Percentiles rank a stretch among this genome's conserved stretches.
Conservation (phyloP, 2,888 invertebrate species). For the Lycocerus yunnanus region DNA sequence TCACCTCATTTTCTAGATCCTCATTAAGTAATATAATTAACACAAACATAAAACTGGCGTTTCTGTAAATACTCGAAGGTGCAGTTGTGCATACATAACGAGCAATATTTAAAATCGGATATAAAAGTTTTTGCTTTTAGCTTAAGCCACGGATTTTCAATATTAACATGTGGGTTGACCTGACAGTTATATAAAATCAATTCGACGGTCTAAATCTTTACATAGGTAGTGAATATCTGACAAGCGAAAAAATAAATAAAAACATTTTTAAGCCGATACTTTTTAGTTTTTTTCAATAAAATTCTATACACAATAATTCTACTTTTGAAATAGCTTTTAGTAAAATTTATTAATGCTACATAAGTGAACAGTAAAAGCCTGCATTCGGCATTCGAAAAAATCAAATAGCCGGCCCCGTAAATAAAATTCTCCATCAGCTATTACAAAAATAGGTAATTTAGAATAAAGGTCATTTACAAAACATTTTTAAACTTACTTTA, state of each 20-base stretch:
- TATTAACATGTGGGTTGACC: conserved; percentile 20
- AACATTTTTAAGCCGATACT: not conserved
- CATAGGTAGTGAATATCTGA: not conserved
- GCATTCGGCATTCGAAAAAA: not conserved
- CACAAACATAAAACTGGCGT: not conserved
- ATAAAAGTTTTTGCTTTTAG: conserved; percentile 17
- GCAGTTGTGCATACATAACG: conserved; percentile 19
- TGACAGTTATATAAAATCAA: conserved; percentile 18
- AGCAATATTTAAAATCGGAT: conserved; percentile 17
- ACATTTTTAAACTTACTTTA: not conserved
- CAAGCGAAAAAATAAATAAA: not conserved
- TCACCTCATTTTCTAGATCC: not conserved
- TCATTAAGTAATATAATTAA: not conserved
- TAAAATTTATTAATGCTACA: not conserved
- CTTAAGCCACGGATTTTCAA: conserved; percentile 13
- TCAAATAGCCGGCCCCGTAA: not conserved
- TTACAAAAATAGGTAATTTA: not conserved
- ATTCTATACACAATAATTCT: not conserved
- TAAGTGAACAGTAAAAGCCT: not conserved
- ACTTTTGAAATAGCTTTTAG: not conserved
- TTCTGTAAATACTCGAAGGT: conserved; percentile 9
- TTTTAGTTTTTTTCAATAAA: not conserved
- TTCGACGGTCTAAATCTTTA: conserved; percentile 10
- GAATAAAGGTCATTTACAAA: not conserved
- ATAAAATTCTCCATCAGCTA: not conserved